Evolutionary conservation across 2,888 invertebrate species (phyloP), one percentile per base, ranked within the genome.

Genomic region (Pyrgus malvae): DNA sequence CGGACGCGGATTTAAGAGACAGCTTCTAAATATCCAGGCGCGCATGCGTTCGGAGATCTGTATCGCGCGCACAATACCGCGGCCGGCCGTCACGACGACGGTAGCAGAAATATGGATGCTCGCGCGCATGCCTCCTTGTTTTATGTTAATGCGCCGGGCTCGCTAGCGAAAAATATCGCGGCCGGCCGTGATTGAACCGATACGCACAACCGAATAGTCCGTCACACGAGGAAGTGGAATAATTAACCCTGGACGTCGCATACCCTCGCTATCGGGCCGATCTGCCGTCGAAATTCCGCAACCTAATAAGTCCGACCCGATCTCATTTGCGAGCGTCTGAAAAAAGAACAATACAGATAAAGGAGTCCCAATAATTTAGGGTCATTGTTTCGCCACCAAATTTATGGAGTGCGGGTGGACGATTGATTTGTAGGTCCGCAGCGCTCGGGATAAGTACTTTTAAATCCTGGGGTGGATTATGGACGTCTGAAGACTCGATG

Each of bases 31-130:
- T 86, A 84, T 83, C 84, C 82, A 80, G 78, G 78, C 69, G 72
- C 76, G 76, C 80, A 78, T 80, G 83, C 83, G 88, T 83, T 74
- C 74, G 66, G 70, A 80, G 86, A 89, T 90, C 84, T 71, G 86
- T 89, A 90, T 90, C 89, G 82, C 76, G 73, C 77, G 83, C 83
- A 87, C 88, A 87, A 86, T 86, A 83, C 84, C 83, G 84, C 74
- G 71, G 71, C 74, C 74, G 74, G 60, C 61, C 88, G 83, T 87
- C 88, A 87, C 88, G 89, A 87, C 87, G 87, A 81, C 80, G 80
- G 76, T 75, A 76, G 79, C 83, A 82, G 83, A 85, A 87, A 87
- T 89, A 89, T 89, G 87, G 88, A 86, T 33, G 54, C 79, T 78
- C 67, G 69, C 70, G 71, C 73, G 78, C 81, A 72, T 73, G 76